phyloP scores from a whole-genome alignment of 2,113 vertebrate species.

The Bagarius yarrelli region DNA sequence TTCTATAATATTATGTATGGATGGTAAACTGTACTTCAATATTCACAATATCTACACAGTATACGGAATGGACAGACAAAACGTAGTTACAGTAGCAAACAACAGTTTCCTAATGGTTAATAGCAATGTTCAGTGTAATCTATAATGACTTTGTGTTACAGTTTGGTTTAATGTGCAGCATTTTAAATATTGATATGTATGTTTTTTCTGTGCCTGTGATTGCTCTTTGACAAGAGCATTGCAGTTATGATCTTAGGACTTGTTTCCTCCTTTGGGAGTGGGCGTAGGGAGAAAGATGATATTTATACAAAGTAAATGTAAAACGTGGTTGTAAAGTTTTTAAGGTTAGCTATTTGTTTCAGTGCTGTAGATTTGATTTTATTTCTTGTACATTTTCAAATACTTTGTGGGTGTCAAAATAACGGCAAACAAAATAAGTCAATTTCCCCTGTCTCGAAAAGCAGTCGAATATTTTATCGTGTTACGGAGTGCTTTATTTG shows the following conservation, averaged over 20 bases:
- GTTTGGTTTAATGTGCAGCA: constrained; percentile 70
- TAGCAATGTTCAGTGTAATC: constrained; percentile 78
- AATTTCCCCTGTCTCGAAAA: constrained; percentile 61
- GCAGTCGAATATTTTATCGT: constrained; percentile 69
- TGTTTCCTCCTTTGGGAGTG: constrained; percentile 34
- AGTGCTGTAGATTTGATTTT: constrained; percentile 69
- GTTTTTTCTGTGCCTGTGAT: constrained; percentile 72
- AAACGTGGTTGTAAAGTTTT: constrained; percentile 77
- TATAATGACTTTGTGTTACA: constrained; percentile 80
- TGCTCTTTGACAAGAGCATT: constrained; percentile 56
- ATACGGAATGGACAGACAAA: constrained; percentile 79
- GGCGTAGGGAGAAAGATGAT: constrained; percentile 43
- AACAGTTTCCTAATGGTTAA: constrained; percentile 75
- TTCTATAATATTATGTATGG: constrained; percentile 72
- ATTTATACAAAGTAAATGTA: constrained; percentile 74
- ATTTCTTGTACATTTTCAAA: constrained; percentile 67
- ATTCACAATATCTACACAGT: constrained; percentile 79
- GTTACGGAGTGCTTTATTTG: constrained; percentile 74
- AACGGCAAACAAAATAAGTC: constrained; percentile 57
- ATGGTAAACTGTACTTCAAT: constrained; percentile 76
- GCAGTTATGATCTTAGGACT: constrained; percentile 57
- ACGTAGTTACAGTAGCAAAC: constrained; percentile 81
- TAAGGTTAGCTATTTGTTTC: constrained; percentile 68
- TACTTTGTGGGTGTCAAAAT: constrained; percentile 65
- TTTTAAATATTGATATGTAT: constrained; percentile 74